A percentile compares a stretch with the other conserved stretches of the same genome.
These are phyloP conservation scores for Atlantisia rogersi DNA, from an alignment of 2,113 vertebrate genomes.

Conservation along the genomic window DNA sequence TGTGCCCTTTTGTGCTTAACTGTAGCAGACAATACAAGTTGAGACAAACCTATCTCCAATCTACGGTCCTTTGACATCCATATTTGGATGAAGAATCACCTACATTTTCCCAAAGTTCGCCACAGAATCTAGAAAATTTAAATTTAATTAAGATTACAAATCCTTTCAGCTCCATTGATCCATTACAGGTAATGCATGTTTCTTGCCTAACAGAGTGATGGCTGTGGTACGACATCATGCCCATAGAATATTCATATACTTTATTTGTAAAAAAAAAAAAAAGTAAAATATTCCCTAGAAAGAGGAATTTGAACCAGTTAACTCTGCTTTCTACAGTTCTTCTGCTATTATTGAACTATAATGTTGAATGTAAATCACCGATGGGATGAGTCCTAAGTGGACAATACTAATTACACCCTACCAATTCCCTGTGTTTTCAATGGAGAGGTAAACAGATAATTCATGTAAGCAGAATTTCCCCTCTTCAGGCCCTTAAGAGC, in stretches of 20 bases:
- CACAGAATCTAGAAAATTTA: neutral
- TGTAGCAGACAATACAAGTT: neutral
- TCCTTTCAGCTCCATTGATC: neutral
- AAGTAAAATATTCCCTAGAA: neutral
- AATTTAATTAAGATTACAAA: neutral
- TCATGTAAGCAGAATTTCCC: neutral
- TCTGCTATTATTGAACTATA: neutral
- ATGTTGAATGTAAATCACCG: neutral
- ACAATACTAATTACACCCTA: neutral
- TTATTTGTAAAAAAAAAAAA: neutral
- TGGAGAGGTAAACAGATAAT: neutral
- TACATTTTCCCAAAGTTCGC: neutral
- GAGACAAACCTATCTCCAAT: neutral
- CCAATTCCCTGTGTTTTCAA: neutral
- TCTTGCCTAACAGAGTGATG: neutral
- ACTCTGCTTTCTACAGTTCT: neutral
- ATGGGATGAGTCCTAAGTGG: rapidly evolving
- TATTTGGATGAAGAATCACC: neutral
- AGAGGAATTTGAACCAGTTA: neutral
- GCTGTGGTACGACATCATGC: rapidly evolving
- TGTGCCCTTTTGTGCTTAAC: neutral
- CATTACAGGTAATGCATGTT: neutral
- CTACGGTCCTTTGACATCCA: neutral
- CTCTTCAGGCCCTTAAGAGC: neutral
- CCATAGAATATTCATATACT: neutral